Percentiles rank a stretch among this genome's conserved stretches.
Conservation (phyloP, 2,113 vertebrate genomes). For the Notothenia coriiceps region DNA sequence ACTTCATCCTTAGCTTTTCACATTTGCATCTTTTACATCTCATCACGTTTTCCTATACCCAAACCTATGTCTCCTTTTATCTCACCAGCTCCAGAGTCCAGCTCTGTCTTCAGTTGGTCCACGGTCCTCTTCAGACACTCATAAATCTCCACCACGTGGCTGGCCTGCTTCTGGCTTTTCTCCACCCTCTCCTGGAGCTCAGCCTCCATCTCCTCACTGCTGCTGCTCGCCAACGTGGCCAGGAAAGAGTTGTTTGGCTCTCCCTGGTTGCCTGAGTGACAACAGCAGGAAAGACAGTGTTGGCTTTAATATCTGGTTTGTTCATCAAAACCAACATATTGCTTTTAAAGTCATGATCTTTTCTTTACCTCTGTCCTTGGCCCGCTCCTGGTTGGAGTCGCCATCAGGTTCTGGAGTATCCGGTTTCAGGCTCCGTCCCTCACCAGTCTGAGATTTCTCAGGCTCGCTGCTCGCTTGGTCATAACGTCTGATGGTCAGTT, state of each 20-base stretch:
- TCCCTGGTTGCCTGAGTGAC: slow-evolving; percentile 83
- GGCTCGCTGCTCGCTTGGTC: slow-evolving; percentile 88
- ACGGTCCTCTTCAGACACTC: slow-evolving; percentile 86
- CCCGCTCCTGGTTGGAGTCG: slow-evolving; percentile 95
- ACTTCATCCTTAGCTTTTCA: neutral
- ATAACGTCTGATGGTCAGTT: slow-evolving; percentile 89
- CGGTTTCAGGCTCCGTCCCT: slow-evolving; percentile 85
- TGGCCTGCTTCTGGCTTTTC: slow-evolving; percentile 90
- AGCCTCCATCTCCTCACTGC: slow-evolving; percentile 96
- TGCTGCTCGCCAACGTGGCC: slow-evolving; percentile 95
- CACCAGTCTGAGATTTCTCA: slow-evolving; percentile 86
- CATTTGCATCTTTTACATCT: neutral
- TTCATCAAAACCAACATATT: neutral
- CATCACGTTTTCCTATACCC: neutral
- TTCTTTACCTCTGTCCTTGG: slow-evolving; percentile 80
- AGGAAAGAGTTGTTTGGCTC: slow-evolving; percentile 93
- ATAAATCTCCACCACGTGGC: slow-evolving; percentile 90
- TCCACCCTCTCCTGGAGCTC: slow-evolving; percentile 94
- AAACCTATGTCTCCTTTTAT: neutral
- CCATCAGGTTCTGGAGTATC: slow-evolving; percentile 93
- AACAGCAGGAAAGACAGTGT: neutral
- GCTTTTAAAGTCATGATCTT: neutral
- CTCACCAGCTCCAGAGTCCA: slow-evolving; percentile 77
- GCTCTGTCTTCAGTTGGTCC: slow-evolving; percentile 78
- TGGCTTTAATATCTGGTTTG: neutral